Conservation (phyloP, 2,797 vertebrate species). For the Microchirus variegatus region DNA sequence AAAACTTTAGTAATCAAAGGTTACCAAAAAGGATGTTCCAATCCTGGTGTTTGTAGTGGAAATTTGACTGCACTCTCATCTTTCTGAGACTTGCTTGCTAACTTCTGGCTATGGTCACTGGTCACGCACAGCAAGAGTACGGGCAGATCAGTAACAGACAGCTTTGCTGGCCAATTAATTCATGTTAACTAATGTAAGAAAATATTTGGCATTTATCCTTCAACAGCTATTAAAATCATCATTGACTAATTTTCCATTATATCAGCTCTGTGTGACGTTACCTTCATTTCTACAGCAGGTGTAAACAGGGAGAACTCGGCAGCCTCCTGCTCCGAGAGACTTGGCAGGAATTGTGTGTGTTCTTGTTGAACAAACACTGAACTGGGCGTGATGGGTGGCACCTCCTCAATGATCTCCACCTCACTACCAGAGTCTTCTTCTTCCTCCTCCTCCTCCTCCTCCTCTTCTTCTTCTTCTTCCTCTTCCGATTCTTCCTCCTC, state of each 20-base stretch:
- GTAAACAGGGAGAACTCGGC: slow-evolving; percentile 72
- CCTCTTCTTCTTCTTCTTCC: slow-evolving; percentile 20
- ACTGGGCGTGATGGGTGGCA: slow-evolving; percentile 64
- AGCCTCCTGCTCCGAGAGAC: slow-evolving; percentile 66
- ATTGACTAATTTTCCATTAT: neutral
- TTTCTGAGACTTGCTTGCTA: too few species aligned
- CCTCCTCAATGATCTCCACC: slow-evolving; percentile 82
- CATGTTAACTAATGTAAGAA: neutral
- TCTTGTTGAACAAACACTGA: slow-evolving; percentile 58
- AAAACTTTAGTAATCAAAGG: neutral
- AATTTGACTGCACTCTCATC: too few species aligned
- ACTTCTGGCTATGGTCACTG: too few species aligned
- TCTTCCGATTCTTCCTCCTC: slow-evolving; percentile 29
- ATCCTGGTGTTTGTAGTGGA: too few species aligned
- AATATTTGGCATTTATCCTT: neutral
- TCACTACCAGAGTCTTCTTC: slow-evolving; percentile 78
- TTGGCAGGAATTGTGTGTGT: slow-evolving; percentile 65
- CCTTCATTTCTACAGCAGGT: slow-evolving; percentile 67
- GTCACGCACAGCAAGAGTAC: too few species aligned
- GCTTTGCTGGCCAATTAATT: too few species aligned
- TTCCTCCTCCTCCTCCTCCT: slow-evolving; percentile 56
- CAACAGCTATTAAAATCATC: neutral
- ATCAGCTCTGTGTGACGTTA: slow-evolving; percentile 25
- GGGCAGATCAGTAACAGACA: too few species aligned
- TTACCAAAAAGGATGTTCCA: too few species aligned